Conservation (phyloP, 2,797 vertebrate species). For the Clarias pachynema region DNA sequence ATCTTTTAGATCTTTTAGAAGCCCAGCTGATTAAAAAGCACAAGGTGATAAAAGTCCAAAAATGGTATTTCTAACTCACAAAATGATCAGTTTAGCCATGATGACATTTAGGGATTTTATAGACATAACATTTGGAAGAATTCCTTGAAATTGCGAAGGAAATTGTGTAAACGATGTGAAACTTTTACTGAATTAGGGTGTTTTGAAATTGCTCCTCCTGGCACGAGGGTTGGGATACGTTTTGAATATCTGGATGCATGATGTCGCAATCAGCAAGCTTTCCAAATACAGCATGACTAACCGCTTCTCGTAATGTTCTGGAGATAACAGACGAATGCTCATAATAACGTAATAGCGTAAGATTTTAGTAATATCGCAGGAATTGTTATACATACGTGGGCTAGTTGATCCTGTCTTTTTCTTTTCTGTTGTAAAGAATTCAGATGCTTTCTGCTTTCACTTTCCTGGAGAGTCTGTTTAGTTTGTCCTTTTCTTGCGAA, state of each 20-base stretch:
- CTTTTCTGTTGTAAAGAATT: not conserved
- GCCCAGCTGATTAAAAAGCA: conserved; percentile 40
- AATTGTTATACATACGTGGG: not conserved
- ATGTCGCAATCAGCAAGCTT: conserved; percentile 64
- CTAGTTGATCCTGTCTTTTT: not conserved
- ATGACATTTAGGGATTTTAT: conserved; percentile 64
- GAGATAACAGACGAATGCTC: conserved; percentile 46
- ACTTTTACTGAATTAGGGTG: conserved; percentile 59
- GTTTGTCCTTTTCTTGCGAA: conserved; percentile 42
- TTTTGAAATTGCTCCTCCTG: conserved; percentile 56
- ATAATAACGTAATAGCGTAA: conserved; percentile 25
- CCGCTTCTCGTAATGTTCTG: conserved; percentile 64
- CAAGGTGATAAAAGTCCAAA: conserved; percentile 36
- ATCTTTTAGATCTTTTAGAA: conserved; percentile 50
- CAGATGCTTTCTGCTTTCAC: conserved; percentile 18
- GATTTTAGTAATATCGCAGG: not conserved
- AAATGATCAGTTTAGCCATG: conserved; percentile 55
- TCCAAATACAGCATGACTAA: conserved; percentile 70
- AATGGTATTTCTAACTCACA: conserved; percentile 46
- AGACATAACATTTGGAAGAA: conserved; percentile 48
- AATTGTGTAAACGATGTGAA: conserved; percentile 61
- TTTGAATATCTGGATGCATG: conserved; percentile 57
- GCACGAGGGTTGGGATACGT: conserved; percentile 44
- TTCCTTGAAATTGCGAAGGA: conserved; percentile 55
- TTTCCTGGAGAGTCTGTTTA: not conserved